Conservation (phyloP, 2,113 vertebrate genomes). For the Cyanistes caeruleus region DNA sequence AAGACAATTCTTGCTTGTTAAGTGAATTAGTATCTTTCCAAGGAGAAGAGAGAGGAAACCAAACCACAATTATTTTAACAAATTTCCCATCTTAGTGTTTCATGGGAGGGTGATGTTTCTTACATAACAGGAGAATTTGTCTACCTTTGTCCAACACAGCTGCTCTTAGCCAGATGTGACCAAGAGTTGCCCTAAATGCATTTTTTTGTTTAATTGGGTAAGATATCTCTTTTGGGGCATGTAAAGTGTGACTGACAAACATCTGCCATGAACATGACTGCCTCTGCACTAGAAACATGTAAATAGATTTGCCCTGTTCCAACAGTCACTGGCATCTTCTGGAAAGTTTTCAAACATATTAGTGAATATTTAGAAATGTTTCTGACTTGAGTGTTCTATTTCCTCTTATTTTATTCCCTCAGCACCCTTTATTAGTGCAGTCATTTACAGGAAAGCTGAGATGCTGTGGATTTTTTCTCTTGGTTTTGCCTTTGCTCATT, state of each 20-base stretch:
- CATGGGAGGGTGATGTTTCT: slow-evolving; percentile 20
- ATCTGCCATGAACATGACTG: not conserved
- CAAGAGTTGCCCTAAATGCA: not conserved
- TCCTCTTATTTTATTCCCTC: not conserved
- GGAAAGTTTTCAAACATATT: not conserved
- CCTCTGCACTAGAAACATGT: not conserved
- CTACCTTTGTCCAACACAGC: slow-evolving; percentile 14
- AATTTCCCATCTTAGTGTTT: slow-evolving; percentile 1
- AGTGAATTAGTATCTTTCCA: not conserved
- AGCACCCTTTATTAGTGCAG: not conserved
- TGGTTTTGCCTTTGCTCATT: not conserved
- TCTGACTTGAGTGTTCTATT: not conserved
- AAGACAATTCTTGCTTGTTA: not conserved
- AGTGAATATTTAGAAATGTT: not conserved
- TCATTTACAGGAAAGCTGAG: not conserved
- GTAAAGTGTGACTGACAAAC: slow-evolving; percentile 4
- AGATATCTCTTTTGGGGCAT: not conserved
- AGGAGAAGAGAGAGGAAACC: not conserved
- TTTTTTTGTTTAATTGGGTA: slow-evolving; percentile 40
- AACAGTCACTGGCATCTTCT: not conserved
- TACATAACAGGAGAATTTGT: not conserved
- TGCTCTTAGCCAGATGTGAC: slow-evolving; percentile 50
- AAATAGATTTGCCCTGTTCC: not conserved
- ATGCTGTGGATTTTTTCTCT: not conserved
- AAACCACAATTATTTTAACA: slow-evolving; percentile 14